Evolutionary conservation across 2,797 vertebrate genomes (phyloP).

Genomic region (Enteromius thamalakanensis): DNA sequence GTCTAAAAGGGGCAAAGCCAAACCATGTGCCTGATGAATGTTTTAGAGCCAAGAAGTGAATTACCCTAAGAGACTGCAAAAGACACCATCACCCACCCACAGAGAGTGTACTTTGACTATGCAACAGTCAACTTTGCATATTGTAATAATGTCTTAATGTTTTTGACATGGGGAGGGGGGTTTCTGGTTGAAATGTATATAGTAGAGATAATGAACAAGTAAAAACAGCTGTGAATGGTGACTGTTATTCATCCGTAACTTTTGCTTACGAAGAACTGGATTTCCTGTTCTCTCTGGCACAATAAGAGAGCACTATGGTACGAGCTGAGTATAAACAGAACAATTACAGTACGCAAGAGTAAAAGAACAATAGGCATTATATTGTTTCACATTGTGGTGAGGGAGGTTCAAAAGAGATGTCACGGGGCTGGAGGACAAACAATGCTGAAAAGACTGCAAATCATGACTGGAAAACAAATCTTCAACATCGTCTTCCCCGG

Average conservation of each 20-base stretch:
- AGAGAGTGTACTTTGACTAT: slow-evolving; percentile 29
- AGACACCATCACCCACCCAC: slow-evolving; percentile 14
- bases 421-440: slow-evolving; percentile 51
- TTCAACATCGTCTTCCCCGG: slow-evolving; percentile 7
- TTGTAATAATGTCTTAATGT: slow-evolving; percentile 27
- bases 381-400: slow-evolving; percentile 17
- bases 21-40: slow-evolving; percentile 59
- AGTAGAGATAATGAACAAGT: slow-evolving; percentile 21
- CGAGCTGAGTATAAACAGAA: slow-evolving; percentile 3
- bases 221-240: slow-evolving; percentile 38
- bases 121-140: slow-evolving; percentile 26
- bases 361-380: slow-evolving; percentile 28
- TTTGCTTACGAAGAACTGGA: slow-evolving; percentile 14
- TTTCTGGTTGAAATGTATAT: slow-evolving; percentile 12
- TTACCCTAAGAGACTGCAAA: slow-evolving; percentile 33
- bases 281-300: not conserved
- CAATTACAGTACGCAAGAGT: slow-evolving; percentile 34
- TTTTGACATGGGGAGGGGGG: not conserved
- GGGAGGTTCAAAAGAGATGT: slow-evolving; percentile 30
- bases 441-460: slow-evolving; percentile 72
- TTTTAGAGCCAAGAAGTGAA: slow-evolving; percentile 36
- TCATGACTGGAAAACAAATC: slow-evolving; percentile 63
- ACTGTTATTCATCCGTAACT: slow-evolving; percentile 12
- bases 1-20: slow-evolving; percentile 59
- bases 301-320: slow-evolving; percentile 11